Conservation (phyloP, 2,797 vertebrate genomes). For the Amblyraja radiata region DNA sequence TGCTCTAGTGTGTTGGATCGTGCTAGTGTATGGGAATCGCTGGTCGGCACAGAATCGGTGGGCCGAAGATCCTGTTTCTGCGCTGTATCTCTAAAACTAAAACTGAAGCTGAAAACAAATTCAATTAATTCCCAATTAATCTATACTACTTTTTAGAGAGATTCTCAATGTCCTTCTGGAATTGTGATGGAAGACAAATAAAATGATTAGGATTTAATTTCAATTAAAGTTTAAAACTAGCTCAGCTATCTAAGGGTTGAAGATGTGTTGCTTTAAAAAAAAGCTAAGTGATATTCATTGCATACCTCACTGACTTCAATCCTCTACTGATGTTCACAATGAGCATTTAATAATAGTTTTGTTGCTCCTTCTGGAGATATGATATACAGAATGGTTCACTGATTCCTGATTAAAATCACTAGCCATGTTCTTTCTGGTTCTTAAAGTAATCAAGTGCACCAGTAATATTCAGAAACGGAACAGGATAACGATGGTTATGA, state of each 20-base stretch:
- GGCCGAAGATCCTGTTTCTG: no score
- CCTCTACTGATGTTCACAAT: conserved; percentile 44
- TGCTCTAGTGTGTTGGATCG: no score
- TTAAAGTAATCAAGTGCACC: not conserved
- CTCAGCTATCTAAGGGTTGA: not conserved
- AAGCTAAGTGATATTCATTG: not conserved
- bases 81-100: no score
- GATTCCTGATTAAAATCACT: conserved; percentile 31
- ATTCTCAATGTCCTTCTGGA: not conserved
- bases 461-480: not conserved
- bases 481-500: not conserved
- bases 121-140: not conserved
- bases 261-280: conserved; percentile 40
- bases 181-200: not conserved
- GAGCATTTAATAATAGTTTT: conserved; percentile 44
- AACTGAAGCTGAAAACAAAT: no score
- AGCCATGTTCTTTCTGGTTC: not conserved
- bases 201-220: no score
- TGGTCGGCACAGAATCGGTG: no score
- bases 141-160: not conserved
- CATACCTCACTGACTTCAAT: conserved; percentile 41
- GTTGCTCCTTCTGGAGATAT: conserved; percentile 46
- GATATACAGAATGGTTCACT: conserved; percentile 2
- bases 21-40: no score
- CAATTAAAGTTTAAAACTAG: not conserved